These are phyloP conservation scores for Styela clava DNA, from an alignment of 23 tunicate genomes.

Conservation along the genomic window DNA sequence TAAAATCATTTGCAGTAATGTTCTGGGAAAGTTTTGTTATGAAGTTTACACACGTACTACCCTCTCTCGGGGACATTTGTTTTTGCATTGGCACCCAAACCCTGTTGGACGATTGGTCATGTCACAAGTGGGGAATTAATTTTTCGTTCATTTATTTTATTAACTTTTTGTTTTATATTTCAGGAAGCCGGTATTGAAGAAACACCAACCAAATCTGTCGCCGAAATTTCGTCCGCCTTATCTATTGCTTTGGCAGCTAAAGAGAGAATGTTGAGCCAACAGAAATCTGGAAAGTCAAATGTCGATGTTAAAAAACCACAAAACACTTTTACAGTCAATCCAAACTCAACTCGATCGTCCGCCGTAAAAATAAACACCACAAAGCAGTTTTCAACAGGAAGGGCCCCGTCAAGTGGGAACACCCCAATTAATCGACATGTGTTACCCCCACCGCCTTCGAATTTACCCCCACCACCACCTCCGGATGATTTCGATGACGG, in stretches of 20 bases:
- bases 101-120: too few relatives aligned
- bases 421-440: background rate
- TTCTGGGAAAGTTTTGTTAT: too few relatives aligned
- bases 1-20: too few relatives aligned
- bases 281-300: background rate
- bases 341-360: conserved; percentile 5
- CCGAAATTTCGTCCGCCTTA: conserved; percentile 24
- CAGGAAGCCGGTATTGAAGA: background rate
- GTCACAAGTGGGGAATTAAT: too few relatives aligned
- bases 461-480: conserved; percentile 74
- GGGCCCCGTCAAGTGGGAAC: background rate
- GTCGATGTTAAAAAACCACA: background rate
- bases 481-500: conserved; percentile 25
- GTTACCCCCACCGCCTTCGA: conserved; percentile 17
- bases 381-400: background rate
- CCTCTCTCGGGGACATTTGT: too few relatives aligned
- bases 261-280: conserved; percentile 46
- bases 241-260: conserved; percentile 80
- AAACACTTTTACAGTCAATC: conserved; percentile 19
- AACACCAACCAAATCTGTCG: conserved; percentile 9
- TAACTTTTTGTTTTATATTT: too few relatives aligned
- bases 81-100: too few relatives aligned
- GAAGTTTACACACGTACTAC: too few relatives aligned
- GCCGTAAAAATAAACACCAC: background rate
- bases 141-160: background rate